Evolutionary conservation across 2,888 invertebrate species (phyloP).

Genomic region (Hemicrepidius hirtus): DNA sequence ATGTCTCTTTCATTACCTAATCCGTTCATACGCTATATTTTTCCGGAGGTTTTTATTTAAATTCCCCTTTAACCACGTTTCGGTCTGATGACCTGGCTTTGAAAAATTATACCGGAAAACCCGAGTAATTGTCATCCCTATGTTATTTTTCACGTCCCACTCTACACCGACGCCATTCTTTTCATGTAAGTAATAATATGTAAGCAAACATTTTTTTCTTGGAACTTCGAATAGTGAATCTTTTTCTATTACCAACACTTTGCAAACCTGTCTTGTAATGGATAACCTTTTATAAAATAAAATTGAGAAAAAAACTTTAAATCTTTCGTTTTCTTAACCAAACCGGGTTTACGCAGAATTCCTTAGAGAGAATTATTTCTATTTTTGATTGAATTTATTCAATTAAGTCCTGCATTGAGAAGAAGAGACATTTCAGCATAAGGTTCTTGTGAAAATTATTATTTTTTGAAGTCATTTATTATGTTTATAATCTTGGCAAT

Average conservation of each 20-base stretch:
- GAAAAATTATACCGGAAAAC: constrained; percentile 12
- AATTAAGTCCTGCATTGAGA: neutral
- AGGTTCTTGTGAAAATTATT: neutral
- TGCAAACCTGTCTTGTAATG: no score
- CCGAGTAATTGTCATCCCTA: constrained; percentile 12
- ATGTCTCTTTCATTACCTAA: no score
- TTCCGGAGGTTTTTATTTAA: no score
- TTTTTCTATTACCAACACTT: no score
- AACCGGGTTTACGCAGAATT: constrained; percentile 21
- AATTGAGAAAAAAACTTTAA: neutral
- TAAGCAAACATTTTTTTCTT: neutral
- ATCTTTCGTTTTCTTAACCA: neutral
- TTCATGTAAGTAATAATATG: neutral
- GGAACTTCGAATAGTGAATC: neutral
- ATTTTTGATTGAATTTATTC: constrained; percentile 12
- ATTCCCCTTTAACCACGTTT: no score
- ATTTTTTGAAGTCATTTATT: neutral
- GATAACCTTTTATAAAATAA: neutral
- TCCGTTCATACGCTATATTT: no score
- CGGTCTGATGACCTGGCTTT: no score
- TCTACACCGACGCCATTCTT: neutral
- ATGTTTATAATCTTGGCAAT: constrained; percentile 14
- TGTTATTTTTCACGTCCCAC: constrained; percentile 6
- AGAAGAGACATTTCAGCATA: no score
- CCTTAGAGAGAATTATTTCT: constrained; percentile 25